Percentiles rank a stretch among this genome's conserved stretches.
phyloP scores from a whole-genome alignment of 2,797 vertebrate genomes.

The Borostomias antarcticus region DNA sequence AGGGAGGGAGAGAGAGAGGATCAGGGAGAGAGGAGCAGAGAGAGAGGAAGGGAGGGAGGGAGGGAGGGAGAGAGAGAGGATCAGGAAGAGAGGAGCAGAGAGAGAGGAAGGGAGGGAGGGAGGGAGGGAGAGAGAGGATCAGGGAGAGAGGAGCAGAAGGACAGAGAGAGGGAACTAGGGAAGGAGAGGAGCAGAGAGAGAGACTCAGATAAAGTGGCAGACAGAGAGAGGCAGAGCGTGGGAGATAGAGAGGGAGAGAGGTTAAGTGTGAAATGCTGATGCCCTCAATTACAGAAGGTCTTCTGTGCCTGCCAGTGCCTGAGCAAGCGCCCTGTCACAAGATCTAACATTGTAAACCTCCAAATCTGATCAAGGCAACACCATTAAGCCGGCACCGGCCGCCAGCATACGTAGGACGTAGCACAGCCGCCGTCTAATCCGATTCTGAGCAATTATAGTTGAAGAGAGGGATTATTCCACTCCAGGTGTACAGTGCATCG shows the following conservation, averaged over 20 bases:
- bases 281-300: conserved; percentile 28
- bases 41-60: no score
- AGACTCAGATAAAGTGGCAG: conserved; percentile 13
- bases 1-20: conserved; percentile 36
- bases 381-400: conserved; percentile 17
- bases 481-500: conserved; percentile 42
- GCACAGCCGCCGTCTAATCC: conserved; percentile 48
- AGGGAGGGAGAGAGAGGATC: conserved; percentile 26
- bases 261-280: conserved; percentile 40
- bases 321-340: conserved; percentile 47
- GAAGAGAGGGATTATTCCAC: conserved; percentile 55
- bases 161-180: conserved; percentile 21
- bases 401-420: no score
- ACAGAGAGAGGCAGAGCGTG: conserved; percentile 31
- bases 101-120: no score
- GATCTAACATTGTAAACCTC: conserved; percentile 42
- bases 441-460: conserved; percentile 59
- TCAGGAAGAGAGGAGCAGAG: conserved; percentile 19
- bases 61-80: conserved; percentile 36
- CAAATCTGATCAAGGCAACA: conserved; percentile 35
- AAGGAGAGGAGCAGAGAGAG: conserved; percentile 24
- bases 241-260: conserved; percentile 25
- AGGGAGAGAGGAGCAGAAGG: conserved; percentile 35
- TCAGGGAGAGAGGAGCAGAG: conserved; percentile 19
- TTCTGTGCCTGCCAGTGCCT: conserved; percentile 40